These are phyloP conservation scores for Pherbina coryleti DNA, from an alignment of 2,888 invertebrate genomes.

Conservation along the genomic window DNA sequence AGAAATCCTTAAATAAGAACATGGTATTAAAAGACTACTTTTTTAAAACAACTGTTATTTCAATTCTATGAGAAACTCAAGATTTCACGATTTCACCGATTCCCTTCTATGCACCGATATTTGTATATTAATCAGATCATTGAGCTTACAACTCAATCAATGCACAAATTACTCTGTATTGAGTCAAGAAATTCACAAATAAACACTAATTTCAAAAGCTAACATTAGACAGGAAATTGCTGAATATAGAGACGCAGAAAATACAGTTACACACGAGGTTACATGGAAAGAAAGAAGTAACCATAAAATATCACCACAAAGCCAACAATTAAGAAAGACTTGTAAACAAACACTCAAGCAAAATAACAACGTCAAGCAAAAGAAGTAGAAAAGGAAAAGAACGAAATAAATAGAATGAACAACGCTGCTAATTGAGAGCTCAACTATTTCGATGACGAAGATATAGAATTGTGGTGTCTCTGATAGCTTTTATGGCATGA, in stretches of 20 bases:
- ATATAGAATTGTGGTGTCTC: too few relatives aligned
- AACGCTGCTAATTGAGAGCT: conserved; percentile 15
- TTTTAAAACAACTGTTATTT: too few relatives aligned
- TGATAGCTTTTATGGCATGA: too few relatives aligned
- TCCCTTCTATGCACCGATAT: too few relatives aligned
- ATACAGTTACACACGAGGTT: neutral
- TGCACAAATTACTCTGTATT: neutral
- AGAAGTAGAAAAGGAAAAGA: neutral
- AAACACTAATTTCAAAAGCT: neutral
- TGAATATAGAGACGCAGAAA: neutral
- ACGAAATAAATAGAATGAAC: too few relatives aligned
- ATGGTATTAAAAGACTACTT: too few relatives aligned
- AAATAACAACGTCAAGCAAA: neutral
- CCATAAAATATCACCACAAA: neutral
- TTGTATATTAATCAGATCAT: neutral
- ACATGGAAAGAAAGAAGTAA: too few relatives aligned
- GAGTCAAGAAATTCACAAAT: neutral
- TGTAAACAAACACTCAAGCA: conserved; percentile 10
- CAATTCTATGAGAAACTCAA: too few relatives aligned
- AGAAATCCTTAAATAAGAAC: too few relatives aligned
- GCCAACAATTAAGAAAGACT: conserved; percentile 8
- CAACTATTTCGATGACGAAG: neutral
- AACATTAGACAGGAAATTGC: neutral
- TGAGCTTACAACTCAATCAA: neutral
- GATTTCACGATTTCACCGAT: too few relatives aligned